Conservation (phyloP, 1,140 invertebrate genomes). For the Drosophila simulans region DNA sequence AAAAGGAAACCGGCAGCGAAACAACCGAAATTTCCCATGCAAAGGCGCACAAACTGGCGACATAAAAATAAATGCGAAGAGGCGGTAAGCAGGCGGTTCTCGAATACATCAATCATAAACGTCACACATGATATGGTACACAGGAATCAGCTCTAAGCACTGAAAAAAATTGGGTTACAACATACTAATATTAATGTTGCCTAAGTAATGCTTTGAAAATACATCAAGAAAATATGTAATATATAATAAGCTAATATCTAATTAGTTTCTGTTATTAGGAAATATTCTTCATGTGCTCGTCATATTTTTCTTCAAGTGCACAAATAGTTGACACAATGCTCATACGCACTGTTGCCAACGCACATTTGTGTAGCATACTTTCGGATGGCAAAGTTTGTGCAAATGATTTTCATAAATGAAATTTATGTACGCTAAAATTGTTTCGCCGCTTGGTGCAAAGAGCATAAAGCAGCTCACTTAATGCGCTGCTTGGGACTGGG, state of each 20-base stretch:
- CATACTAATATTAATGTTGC: too few relatives aligned
- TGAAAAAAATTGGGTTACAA: neutral
- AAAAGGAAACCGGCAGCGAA: slow-evolving; percentile 39
- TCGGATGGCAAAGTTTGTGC: slow-evolving; percentile 41
- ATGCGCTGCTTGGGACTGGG: slow-evolving; percentile 41
- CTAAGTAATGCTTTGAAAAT: neutral
- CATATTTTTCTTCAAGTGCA: slow-evolving; percentile 6
- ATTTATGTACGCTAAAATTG: slow-evolving; percentile 74
- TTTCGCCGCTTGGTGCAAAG: slow-evolving; percentile 60
- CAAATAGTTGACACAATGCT: slow-evolving; percentile 46
- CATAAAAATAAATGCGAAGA: slow-evolving; percentile 60
- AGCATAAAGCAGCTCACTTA: slow-evolving; percentile 60
- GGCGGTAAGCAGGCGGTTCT: slow-evolving; percentile 30
- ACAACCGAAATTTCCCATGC: slow-evolving; percentile 57
- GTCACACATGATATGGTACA: slow-evolving; percentile 17
- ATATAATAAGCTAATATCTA: too few relatives aligned
- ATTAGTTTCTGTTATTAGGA: neutral
- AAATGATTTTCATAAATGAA: slow-evolving; percentile 80
- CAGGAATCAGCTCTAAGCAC: slow-evolving; percentile 16
- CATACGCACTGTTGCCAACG: slow-evolving; percentile 64
- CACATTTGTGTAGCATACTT: slow-evolving; percentile 50
- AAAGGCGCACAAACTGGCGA: slow-evolving; percentile 45
- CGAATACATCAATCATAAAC: slow-evolving; percentile 67
- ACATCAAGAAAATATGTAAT: too few relatives aligned
- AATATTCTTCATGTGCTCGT: too few relatives aligned